These are phyloP conservation scores for Archips xylosteana DNA, from an alignment of 2,888 invertebrate genomes.

Conservation along the genomic window DNA sequence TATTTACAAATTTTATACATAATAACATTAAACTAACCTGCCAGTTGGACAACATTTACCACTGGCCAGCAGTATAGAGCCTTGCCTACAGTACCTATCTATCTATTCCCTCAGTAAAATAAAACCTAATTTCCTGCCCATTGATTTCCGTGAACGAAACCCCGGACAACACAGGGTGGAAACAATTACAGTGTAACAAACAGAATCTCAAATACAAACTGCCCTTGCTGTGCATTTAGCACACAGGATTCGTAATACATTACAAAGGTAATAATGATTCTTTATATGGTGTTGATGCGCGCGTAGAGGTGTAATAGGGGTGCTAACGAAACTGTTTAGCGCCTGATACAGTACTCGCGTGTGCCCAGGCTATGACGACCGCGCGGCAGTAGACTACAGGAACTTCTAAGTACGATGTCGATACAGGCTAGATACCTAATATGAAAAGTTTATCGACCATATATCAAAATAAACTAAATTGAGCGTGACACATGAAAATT, in stretches of 20 bases:
- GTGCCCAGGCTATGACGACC: conserved; percentile 7
- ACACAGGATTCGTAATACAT: conserved; percentile 68
- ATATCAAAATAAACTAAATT: neutral
- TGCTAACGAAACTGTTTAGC: conserved; percentile 70
- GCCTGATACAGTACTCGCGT: conserved; percentile 52
- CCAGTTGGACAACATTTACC: too few relatives aligned
- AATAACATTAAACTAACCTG: too few relatives aligned
- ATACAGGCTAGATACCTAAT: neutral
- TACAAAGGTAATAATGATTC: conserved; percentile 76
- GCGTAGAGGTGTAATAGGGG: conserved; percentile 67
- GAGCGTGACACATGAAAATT: neutral
- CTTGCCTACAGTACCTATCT: too few relatives aligned
- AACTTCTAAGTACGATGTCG: neutral
- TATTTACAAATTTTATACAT: too few relatives aligned
- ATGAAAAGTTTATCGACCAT: neutral
- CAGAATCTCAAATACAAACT: conserved; percentile 49
- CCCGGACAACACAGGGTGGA: conserved; percentile 29
- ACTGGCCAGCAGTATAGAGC: too few relatives aligned
- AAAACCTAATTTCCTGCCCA: neutral
- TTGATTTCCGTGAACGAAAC: conserved; percentile 21
- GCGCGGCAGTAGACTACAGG: conserved; percentile 4
- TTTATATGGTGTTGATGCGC: conserved; percentile 75
- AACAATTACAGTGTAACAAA: conserved; percentile 43
- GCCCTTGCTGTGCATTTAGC: conserved; percentile 76
- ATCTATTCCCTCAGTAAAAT: neutral